Base-by-base conservation (phyloP, 1,140 invertebrate genomes). In the Adelges cooleyi region DNA sequence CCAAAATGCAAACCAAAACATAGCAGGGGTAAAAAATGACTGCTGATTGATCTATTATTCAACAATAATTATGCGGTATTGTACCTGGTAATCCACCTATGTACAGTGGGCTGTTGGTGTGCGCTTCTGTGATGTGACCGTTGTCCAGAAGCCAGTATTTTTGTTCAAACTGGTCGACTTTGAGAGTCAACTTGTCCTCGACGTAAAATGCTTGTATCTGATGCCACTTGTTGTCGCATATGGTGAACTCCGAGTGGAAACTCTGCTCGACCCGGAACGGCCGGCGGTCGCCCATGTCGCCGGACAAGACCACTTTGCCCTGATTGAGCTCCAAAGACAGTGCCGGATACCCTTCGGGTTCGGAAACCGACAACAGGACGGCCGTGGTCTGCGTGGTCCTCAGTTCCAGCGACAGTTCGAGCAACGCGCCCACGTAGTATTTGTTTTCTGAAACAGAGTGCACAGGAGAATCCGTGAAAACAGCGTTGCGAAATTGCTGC, bases 171-270 rank as follows among this genome's bases (percentile, higher is more conserved):
- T 82, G 80, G 74, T 93, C 90, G 1, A 93, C 83, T 67, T 82
- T 80, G 1, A 93, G 73, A 1, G 82, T 81, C 0, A 91, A 73
- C 68, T 84, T 80, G 65, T 84, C 82, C 44, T 81, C 82, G 6
- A 83, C 82, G 70, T 87, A 86, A 6, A 83, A 77, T 0, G 86
- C 90, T 50, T 82, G 81, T 15, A 93, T 82, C 65, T 80, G 81
- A 73, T 95, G 92, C 92, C 92, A 95, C 69, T 82, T 80, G 68
- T 90, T 90, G 75, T 94, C 87, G 75, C 91, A 95, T 2, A 89
- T 65, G 1, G 81, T 77, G 70, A 81, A 86, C 49, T 82, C 79
- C 52, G 79, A 82, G 15, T 80, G 73, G 36, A 87, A 80, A 25
- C 73, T 72, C 75, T 83, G 71, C 72, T 83, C 74, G 25, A 84